Percentiles rank a stretch among this genome's conserved stretches.
Conservation (phyloP, 2,888 invertebrate species). For the Yponomeuta evonymella region DNA sequence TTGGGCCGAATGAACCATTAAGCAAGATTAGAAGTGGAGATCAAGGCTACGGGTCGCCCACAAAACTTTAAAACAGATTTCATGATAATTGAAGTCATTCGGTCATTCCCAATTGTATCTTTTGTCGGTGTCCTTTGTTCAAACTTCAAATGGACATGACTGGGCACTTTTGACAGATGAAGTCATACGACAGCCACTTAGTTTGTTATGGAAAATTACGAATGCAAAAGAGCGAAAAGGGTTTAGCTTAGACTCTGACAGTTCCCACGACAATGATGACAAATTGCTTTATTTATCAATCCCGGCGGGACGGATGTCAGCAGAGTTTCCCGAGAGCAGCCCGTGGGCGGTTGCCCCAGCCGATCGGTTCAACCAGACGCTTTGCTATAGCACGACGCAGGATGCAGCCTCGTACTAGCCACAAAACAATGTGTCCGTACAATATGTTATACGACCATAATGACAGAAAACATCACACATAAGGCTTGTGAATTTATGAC, state of each 20-base stretch:
- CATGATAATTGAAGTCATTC: conserved; percentile 40
- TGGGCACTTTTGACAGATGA: conserved; percentile 33
- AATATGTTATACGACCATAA: neutral
- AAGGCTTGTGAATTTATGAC: neutral
- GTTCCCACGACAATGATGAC: conserved; percentile 69
- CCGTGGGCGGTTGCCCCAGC: conserved; percentile 51
- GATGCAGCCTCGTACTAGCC: neutral
- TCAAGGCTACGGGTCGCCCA: conserved; percentile 52
- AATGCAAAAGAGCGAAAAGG: neutral
- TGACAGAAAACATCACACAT: neutral
- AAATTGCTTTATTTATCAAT: conserved; percentile 71
- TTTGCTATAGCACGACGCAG: neutral
- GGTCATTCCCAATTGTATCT: conserved; percentile 35
- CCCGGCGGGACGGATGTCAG: conserved; percentile 61
- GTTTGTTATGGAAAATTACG: neutral
- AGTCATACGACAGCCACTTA: neutral
- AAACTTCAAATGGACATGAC: conserved; percentile 26
- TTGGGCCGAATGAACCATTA: neutral
- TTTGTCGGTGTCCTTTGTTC: conserved; percentile 39
- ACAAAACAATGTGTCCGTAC: neutral
- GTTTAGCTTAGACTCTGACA: conserved; percentile 24
- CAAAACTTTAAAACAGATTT: conserved; percentile 47
- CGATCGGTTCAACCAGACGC: conserved; percentile 37
- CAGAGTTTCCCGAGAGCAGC: conserved; percentile 33
- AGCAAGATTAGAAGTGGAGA: conserved; percentile 27